phyloP scores from a whole-genome alignment of 2,888 invertebrate genomes.

The Lypha dubia region DNA sequence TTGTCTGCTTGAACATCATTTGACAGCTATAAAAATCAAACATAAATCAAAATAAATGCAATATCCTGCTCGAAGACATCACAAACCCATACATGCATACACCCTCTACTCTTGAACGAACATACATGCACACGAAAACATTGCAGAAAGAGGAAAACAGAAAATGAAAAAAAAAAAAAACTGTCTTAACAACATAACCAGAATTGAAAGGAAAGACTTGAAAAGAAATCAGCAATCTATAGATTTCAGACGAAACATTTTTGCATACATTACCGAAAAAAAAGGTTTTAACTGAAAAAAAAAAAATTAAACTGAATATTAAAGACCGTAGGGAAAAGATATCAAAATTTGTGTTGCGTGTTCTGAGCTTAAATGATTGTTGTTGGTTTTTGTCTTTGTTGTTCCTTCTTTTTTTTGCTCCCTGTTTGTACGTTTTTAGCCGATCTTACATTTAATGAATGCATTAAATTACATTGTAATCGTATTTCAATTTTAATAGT shows the following conservation, averaged over 20 bases:
- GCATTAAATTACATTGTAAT: constrained; percentile 13
- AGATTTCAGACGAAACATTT: constrained; percentile 60
- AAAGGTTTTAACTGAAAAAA: constrained; percentile 24
- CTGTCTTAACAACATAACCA: constrained; percentile 3
- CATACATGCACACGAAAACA: no score
- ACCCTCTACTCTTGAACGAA: constrained; percentile 30
- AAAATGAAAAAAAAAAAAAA: background rate
- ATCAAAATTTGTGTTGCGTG: constrained; percentile 63
- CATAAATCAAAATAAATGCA: constrained; percentile 71
- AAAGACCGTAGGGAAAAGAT: constrained; percentile 12
- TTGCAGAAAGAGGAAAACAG: background rate
- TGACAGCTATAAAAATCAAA: constrained; percentile 68
- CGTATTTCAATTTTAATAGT: constrained; percentile 51
- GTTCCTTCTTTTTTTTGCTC: constrained; percentile 17
- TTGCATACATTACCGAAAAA: constrained; percentile 61
- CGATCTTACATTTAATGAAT: no score
- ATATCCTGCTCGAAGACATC: constrained; percentile 62
- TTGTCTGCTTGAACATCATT: constrained; percentile 58
- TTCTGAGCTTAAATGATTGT: constrained; percentile 45
- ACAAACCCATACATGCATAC: background rate
- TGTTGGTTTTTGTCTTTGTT: no score
- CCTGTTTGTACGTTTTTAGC: constrained; percentile 36
- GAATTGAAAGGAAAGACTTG: background rate
- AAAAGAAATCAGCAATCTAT: constrained; percentile 49
- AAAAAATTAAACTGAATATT: constrained; percentile 19